Evolutionary conservation across 2,113 vertebrate genomes (phyloP).

Genomic region (Platichthys flesus): DNA sequence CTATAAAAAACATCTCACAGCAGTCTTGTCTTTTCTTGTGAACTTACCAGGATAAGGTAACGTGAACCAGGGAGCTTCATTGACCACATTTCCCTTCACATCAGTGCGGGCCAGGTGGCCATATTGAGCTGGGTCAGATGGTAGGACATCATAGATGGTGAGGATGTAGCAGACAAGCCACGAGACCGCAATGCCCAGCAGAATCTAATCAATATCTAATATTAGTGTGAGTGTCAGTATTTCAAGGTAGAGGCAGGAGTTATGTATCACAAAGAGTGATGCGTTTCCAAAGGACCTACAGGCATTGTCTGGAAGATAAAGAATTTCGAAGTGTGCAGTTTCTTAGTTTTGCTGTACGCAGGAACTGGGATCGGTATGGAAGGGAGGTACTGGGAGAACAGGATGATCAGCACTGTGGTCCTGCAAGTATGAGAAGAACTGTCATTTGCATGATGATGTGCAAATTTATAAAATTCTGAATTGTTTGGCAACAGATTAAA

Average conservation of each 20-base stretch:
- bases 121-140: conserved; percentile 79
- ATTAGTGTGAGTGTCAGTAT: conserved; percentile 23
- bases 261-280: background rate
- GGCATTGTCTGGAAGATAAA: conserved; percentile 93
- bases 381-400: conserved; percentile 96
- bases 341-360: conserved; percentile 81
- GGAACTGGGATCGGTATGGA: conserved; percentile 85
- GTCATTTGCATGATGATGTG: background rate
- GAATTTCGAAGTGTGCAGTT: conserved; percentile 80
- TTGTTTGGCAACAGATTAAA: background rate
- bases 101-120: conserved; percentile 91
- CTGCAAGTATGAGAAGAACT: conserved; percentile 72
- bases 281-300: conserved; percentile 68
- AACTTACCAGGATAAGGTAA: conserved; percentile 86
- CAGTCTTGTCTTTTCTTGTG: background rate
- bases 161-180: conserved; percentile 91
- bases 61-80: conserved; percentile 89
- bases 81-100: conserved; percentile 83
- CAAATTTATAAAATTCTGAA: background rate
- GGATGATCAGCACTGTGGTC: conserved; percentile 88
- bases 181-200: conserved; percentile 89
- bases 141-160: conserved; percentile 86
- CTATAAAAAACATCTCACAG: background rate
- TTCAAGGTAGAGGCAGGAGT: background rate
- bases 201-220: conserved; percentile 83